phyloP scores from a whole-genome alignment of 2,113 vertebrate species.

The Dipodomys merriami region DNA sequence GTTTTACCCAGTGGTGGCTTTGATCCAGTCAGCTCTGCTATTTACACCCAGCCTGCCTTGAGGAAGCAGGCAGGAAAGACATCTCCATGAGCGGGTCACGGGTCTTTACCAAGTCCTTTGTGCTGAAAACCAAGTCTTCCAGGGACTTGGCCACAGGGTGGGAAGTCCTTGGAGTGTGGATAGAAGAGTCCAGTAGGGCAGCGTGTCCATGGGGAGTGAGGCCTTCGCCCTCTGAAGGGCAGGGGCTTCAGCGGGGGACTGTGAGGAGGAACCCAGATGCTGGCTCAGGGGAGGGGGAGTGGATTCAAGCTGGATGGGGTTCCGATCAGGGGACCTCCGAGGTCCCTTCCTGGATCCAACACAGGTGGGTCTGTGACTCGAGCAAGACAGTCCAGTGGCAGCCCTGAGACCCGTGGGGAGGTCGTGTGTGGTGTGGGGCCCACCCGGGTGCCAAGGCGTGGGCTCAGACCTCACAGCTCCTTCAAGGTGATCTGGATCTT shows the following conservation, averaged over 20 bases:
- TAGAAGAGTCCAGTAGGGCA: background rate
- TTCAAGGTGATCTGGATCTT: slow-evolving; percentile 95
- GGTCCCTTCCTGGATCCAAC: background rate
- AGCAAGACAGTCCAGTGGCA: slow-evolving; percentile 77
- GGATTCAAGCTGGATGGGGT: slow-evolving; percentile 10
- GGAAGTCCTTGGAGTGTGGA: background rate
- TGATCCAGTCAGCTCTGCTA: background rate
- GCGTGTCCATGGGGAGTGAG: fast-evolving
- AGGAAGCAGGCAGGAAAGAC: background rate
- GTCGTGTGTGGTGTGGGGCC: slow-evolving; percentile 26
- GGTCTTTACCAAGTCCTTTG: slow-evolving; percentile 55
- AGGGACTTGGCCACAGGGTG: background rate
- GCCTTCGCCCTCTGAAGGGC: too few species aligned
- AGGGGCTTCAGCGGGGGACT: background rate
- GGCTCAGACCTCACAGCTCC: slow-evolving; percentile 89
- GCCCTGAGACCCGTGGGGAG: slow-evolving; percentile 54
- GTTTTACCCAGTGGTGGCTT: background rate
- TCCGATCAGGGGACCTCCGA: background rate
- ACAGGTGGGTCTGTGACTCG: background rate
- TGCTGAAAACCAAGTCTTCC: slow-evolving; percentile 42
- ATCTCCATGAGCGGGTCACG: background rate
- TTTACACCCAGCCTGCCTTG: background rate
- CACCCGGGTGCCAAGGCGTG: background rate
- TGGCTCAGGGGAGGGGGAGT: background rate
- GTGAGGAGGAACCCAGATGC: background rate